Percentiles rank a stretch among this genome's conserved stretches.
These are phyloP conservation scores for Drosophila persimilis DNA, from an alignment of 1,140 invertebrate genomes.

Conservation along the genomic window DNA sequence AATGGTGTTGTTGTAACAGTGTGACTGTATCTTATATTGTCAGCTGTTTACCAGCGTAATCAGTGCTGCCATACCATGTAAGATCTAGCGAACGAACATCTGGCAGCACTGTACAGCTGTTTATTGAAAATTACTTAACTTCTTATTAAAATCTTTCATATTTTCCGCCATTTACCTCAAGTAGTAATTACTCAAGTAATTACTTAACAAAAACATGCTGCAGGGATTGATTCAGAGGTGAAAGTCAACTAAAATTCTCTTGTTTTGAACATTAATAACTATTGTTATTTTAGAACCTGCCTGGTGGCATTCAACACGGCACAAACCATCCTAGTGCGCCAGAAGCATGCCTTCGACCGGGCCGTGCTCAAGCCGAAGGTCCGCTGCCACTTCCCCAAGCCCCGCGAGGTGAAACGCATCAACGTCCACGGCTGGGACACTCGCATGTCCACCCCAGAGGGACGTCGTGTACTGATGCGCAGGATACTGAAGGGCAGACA, in stretches of 20 bases:
- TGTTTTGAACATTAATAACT: constrained; percentile 4
- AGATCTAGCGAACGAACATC: too few species aligned
- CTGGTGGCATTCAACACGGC: constrained; percentile 42
- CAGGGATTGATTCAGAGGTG: constrained; percentile 65
- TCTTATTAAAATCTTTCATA: too few species aligned
- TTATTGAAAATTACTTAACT: too few species aligned
- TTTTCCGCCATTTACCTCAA: too few species aligned
- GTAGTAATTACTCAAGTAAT: too few species aligned
- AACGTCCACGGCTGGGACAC: constrained; percentile 87
- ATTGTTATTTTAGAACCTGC: constrained; percentile 37
- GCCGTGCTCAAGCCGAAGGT: constrained; percentile 82
- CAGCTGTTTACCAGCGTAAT: too few species aligned
- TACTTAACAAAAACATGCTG: constrained; percentile 45
- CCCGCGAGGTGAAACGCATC: constrained; percentile 88
- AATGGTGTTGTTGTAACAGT: too few species aligned
- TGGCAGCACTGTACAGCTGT: too few species aligned
- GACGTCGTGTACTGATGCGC: constrained; percentile 88
- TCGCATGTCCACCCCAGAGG: constrained; percentile 87
- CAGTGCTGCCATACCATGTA: too few species aligned
- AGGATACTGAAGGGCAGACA: constrained; percentile 89
- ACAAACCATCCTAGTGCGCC: constrained; percentile 57
- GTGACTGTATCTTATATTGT: too few species aligned
- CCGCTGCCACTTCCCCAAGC: constrained; percentile 88
- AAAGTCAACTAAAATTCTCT: constrained; percentile 2
- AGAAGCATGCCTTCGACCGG: constrained; percentile 73